phyloP scores from a whole-genome alignment of 2,888 invertebrate genomes.

The Erannis defoliaria region DNA sequence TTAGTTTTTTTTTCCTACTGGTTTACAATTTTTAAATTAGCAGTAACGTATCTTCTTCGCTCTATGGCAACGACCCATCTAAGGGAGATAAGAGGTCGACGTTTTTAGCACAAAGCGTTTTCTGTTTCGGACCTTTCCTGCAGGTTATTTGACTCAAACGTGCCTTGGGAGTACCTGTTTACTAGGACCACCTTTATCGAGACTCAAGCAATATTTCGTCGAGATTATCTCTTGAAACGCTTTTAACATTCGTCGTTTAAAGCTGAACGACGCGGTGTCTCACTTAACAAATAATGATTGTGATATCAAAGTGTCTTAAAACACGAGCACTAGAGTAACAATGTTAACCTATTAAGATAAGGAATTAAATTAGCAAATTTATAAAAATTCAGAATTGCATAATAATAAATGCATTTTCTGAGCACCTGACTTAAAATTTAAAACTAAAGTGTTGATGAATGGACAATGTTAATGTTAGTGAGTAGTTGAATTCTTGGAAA shows the following conservation, averaged over 20 bases:
- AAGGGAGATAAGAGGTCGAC: conserved; percentile 83
- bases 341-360: conserved; percentile 1
- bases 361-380: background rate
- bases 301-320: conserved; percentile 60
- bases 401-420: too few species aligned
- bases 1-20: too few species aligned
- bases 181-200: conserved; percentile 76
- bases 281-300: conserved; percentile 78
- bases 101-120: conserved; percentile 85
- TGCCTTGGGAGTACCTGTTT: conserved; percentile 78
- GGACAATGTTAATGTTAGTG: too few species aligned
- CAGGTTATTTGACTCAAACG: conserved; percentile 81
- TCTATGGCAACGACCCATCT: conserved; percentile 79
- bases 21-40: background rate
- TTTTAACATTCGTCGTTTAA: conserved; percentile 71
- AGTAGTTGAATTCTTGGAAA: too few species aligned
- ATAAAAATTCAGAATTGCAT: too few species aligned
- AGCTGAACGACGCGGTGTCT: conserved; percentile 74
- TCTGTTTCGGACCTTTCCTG: conserved; percentile 81
- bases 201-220: conserved; percentile 73
- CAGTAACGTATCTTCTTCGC: conserved; percentile 53
- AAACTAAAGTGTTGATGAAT: too few species aligned
- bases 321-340: conserved; percentile 21
- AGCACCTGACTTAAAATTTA: too few species aligned
- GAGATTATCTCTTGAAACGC: conserved; percentile 78